Evolutionary conservation across 2,888 invertebrate species (phyloP), one percentile per base, ranked within the genome.

Genomic region (Sinohyriopsis cumingii): DNA sequence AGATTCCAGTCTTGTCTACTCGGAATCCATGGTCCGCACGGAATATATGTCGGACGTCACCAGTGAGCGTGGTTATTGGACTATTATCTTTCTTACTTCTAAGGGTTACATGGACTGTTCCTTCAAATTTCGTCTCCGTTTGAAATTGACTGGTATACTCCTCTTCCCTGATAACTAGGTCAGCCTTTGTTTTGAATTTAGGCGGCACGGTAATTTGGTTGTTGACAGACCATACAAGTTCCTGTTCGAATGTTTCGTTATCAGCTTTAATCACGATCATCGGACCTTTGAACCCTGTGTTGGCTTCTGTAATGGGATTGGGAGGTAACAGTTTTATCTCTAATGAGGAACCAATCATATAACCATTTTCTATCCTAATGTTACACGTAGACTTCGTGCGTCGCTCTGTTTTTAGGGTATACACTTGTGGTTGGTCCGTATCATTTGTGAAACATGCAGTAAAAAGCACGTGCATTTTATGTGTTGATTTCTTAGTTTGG

Each of bases 191-290:
- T 76, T 88, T 86, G 63, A 80, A 84, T 61, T 83, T 80, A 9
- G 88, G 79, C 7, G 90, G 90, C 45, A 90, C 90, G 53, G 78
- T 82, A 20, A 90, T 88, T 73, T 85, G 84, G 69, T 85, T 89
- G 78, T 90, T 89, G 6, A 90, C 88, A 15, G 89, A 87, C 90
- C 90, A 90, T n/a, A 81, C 79, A 69, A 90, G 77, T 72, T 90
- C 89, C 71, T 89, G 88, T 69, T 89, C 89, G 65, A 87, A 84
- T 9, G 86, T 82, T 63, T 87, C 82, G 55, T 75, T 82, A 63
- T 81, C 87, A 22, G 85, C 85, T 68, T 88, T 88, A 64, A 83
- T 82, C 57, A 89, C 80, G 62, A 82, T 79, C 73, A 90, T 80
- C 73, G 89, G 89, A 15, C 86, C 76, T 75, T 85, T 84, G 78